Evolutionary conservation across 2,888 invertebrate genomes (phyloP), one percentile per base, ranked within the genome.

Genomic region (Microplitis manilae): DNA sequence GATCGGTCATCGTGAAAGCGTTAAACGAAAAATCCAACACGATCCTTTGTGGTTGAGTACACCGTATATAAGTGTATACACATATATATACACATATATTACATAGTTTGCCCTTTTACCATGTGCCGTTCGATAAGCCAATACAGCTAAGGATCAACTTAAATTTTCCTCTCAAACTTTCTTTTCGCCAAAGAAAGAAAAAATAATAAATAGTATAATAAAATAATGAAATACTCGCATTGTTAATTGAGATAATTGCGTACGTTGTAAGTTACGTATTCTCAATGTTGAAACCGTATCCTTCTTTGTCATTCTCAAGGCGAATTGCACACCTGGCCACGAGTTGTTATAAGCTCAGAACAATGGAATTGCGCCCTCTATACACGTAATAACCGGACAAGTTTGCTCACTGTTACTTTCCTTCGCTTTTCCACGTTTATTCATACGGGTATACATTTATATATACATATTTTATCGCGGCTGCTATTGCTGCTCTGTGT

Each of bases 331-430:
- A 82, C 82, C 81, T 79, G 82, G 81, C 80, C 79, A 72, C 76
- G 80, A 83, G 80, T 50, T 50, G 50, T 78, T 82, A 41, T 40
- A 73, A 80, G 79, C 79, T 41, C 79, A 81, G 85, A 86, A 87
- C 86, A 86, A 87, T 87, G 83, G 84, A 83, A 79, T 81, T 79
- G 80, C 82, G 80, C 83, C 85, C 84, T 84, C 85, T 83, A 13
- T 50, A 50, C 50, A 80, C 79, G 83, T 85, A 86, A 87, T 87
- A 86, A 84, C 81, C 78, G 79, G 79, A 82, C 82, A 79, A 83
- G 75, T 64, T 73, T 79, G 81, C 38, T 50, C 13, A 50, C 50
- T 50, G 50, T 50, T 50, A 50, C 50, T 65, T 64, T 73, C 73
- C 15, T 64, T 17, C 38, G 50, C 61, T 67, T 67, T 73, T 73